These are phyloP conservation scores for Beroe forskalii DNA, from an alignment of 37 sponge, comb jelly and placozoan species.

Conservation along the genomic window DNA sequence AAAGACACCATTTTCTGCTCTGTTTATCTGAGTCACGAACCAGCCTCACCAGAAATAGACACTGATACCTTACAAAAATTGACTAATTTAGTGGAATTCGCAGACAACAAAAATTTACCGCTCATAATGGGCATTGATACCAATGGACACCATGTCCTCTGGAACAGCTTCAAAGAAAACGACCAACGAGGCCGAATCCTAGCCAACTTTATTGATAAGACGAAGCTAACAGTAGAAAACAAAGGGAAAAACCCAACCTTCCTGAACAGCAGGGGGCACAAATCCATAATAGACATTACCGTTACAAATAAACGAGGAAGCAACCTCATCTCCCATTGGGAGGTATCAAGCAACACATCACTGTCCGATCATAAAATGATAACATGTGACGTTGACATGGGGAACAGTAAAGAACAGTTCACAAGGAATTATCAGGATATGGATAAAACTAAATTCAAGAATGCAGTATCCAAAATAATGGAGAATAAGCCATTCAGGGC, in stretches of 20 bases:
- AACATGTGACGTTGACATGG: not conserved
- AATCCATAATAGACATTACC: conserved; percentile 12
- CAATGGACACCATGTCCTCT: not conserved
- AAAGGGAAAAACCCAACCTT: not conserved
- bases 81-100: not conserved
- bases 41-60: not conserved
- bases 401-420: not conserved
- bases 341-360: not conserved
- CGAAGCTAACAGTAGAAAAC: not conserved
- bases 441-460: not conserved
- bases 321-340: not conserved
- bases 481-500: conserved; percentile 1
- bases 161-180: not conserved
- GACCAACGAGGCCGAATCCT: not conserved
- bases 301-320: not conserved
- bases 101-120: not conserved
- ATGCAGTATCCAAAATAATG: not conserved
- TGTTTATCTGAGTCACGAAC: not conserved
- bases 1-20: not conserved
- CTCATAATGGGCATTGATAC: not conserved
- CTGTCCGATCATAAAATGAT: conserved; percentile 11
- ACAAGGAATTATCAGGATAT: not conserved
- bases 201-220: not conserved
- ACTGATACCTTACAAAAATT: not conserved
- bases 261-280: conserved; percentile 7